phyloP scores from a whole-genome alignment of 23 tunicate genomes.

The Phallusia fumigata region DNA sequence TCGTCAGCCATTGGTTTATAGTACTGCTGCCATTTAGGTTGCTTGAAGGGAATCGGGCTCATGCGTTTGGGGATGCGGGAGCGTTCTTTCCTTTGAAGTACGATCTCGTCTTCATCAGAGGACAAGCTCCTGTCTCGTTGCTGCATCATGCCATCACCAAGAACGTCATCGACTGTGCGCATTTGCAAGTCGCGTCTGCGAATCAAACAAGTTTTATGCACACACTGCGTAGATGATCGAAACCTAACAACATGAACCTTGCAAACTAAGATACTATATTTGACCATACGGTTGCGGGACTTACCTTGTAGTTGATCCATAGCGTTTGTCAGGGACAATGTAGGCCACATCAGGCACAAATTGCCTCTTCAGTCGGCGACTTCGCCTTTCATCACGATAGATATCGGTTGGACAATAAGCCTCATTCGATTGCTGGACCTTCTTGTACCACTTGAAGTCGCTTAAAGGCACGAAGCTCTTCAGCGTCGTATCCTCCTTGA shows the following conservation, averaged over 20 bases:
- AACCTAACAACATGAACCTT: neutral
- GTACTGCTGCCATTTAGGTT: constrained; percentile 76
- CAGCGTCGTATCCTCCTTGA: constrained; percentile 65
- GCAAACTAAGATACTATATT: neutral
- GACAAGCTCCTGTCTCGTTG: constrained; percentile 30
- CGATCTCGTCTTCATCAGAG: constrained; percentile 16
- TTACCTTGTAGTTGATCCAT: constrained; percentile 37
- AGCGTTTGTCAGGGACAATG: constrained; percentile 77
- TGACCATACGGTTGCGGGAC: neutral
- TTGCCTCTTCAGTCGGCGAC: constrained; percentile 60
- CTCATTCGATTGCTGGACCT: constrained; percentile 70
- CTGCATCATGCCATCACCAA: constrained; percentile 39
- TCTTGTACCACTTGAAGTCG: constrained; percentile 95
- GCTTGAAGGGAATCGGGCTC: constrained; percentile 50
- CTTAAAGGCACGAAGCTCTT: constrained; percentile 78
- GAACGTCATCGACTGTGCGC: constrained; percentile 54
- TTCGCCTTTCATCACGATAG: constrained; percentile 40
- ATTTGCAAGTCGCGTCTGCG: constrained; percentile 22
- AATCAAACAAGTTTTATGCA: neutral
- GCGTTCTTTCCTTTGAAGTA: constrained; percentile 32
- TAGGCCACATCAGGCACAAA: constrained; percentile 81
- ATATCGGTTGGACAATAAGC: constrained; percentile 63
- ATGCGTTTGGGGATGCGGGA: constrained; percentile 57
- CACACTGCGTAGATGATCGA: neutral
- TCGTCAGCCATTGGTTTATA: constrained; percentile 85